Percentiles rank a stretch among this genome's conserved stretches.
Evolutionary conservation across 2,797 vertebrate genomes (phyloP).

Genomic region (Anas flavirostris): DNA sequence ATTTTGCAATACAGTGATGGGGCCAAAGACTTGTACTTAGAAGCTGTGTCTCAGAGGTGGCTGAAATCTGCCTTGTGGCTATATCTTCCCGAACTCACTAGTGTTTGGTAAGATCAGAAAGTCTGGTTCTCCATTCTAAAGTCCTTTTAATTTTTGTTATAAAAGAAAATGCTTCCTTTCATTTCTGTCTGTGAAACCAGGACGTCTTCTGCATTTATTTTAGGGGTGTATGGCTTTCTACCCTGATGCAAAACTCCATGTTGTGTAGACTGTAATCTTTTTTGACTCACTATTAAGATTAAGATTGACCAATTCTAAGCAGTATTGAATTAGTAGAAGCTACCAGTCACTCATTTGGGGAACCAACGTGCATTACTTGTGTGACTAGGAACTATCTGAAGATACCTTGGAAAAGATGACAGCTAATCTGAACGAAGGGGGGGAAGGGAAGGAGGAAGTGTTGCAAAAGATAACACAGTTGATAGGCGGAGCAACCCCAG

Average conservation of each 20-base stretch:
- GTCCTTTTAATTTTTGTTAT: not conserved
- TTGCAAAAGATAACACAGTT: not conserved
- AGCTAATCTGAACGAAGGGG: not conserved
- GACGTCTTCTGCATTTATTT: not conserved
- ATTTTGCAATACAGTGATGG: not conserved
- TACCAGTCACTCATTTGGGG: not conserved
- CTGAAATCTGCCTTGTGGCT: not conserved
- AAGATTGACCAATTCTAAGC: not conserved
- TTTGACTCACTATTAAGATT: not conserved
- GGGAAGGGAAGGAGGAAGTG: not conserved
- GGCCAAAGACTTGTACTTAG: not conserved
- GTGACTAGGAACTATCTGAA: not conserved
- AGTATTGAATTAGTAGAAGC: not conserved
- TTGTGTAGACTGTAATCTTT: not conserved
- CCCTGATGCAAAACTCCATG: not conserved
- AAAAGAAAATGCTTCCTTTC: not conserved
- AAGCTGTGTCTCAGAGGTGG: not conserved
- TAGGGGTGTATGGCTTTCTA: not conserved
- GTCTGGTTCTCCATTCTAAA: not conserved
- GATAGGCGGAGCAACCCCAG: not conserved
- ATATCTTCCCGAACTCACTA: not conserved
- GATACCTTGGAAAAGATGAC: not conserved
- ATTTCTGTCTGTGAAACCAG: not conserved
- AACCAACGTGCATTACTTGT: not conserved
- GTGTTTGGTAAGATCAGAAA: not conserved